Evolutionary conservation across 2,113 vertebrate species (phyloP), one percentile per base, ranked within the genome.

Genomic region (Datnioides undecimradiatus): DNA sequence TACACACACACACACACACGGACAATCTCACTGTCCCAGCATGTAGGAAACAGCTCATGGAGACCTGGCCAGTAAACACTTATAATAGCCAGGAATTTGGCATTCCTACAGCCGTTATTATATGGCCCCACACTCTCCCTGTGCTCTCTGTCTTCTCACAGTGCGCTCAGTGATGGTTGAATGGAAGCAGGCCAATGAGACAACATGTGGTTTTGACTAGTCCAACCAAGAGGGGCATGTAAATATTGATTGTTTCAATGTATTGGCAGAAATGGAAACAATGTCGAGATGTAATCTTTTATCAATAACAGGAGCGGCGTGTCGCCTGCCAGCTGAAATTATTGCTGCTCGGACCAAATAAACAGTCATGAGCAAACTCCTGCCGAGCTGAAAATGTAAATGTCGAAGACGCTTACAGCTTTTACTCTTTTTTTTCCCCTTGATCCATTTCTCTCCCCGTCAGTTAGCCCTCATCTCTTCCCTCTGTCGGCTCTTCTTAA

Each of bases 231-330:
- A 74, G 55, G 27, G 73, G 63, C 75, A 83, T 90, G 88, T 87
- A 90, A 92, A 94, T 91, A 91, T 90, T 87, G 83, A 91, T 88
- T 88, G 88, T 91, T 89, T 87, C 82, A 79, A 72, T 86, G 76
- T 81, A 88, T 90, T 85, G 88, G 85, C 82, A 92, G 77, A 84
- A 88, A 90, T 82, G 85, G 66, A 90, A 90, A 88, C 83, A 83
- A 84, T 78, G 84, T 77, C 73, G 69, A 75, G 80, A 89, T 85
- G 75, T 64, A 82, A 91, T 88, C 80, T 91, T 89, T 92, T 80
- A 80, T 92, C 82, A 85, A 87, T 73, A 87, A 75, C 81, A 87
- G 80, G 52, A 85, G 72, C 54, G n/a, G 71, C 36, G 19, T 27
- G 64, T 74, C 31, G 70, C 68, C 86, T 71, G 90, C 87, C 87